phyloP scores from a whole-genome alignment of 2,888 invertebrate species.

The Azorinus chamasolen region DNA sequence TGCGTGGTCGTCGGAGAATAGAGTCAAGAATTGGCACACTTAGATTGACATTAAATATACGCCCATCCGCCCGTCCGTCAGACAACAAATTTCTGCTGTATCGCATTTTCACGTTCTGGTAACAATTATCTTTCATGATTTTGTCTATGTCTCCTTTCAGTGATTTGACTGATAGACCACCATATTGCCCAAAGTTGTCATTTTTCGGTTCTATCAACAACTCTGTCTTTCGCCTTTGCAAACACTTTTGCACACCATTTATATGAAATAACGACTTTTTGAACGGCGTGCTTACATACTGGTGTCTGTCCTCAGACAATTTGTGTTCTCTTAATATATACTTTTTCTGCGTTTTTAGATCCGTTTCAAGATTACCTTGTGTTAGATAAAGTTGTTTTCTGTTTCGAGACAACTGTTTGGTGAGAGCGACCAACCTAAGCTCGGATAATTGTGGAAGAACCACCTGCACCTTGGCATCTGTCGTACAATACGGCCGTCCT shows the following conservation, averaged over 20 bases:
- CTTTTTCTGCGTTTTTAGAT: conserved; percentile 42
- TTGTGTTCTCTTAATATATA: conserved; percentile 62
- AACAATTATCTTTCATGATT: conserved; percentile 56
- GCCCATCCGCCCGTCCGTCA: conserved; percentile 56
- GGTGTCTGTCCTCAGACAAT: conserved; percentile 50
- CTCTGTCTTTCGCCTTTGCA: conserved; percentile 64
- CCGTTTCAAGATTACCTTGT: conserved; percentile 66
- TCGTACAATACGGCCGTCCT: conserved; percentile 58
- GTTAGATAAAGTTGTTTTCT: conserved; percentile 62
- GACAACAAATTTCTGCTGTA: conserved; percentile 42
- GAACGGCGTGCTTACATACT: conserved; percentile 55
- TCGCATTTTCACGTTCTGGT: conserved; percentile 57
- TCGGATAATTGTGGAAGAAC: conserved; percentile 67
- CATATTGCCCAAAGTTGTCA: conserved; percentile 65
- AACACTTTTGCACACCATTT: conserved; percentile 65
- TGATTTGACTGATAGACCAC: conserved; percentile 64
- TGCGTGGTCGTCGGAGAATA: conserved; percentile 51
- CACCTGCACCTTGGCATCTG: conserved; percentile 62
- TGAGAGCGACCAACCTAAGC: conserved; percentile 61
- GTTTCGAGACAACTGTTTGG: conserved; percentile 63
- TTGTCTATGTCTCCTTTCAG: conserved; percentile 57
- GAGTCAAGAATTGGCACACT: conserved; percentile 56
- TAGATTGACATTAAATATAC: conserved; percentile 57
- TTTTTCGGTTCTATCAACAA: conserved; percentile 43
- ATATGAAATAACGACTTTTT: conserved; percentile 63